Evolutionary conservation across 2,888 invertebrate genomes (phyloP), one percentile per base, ranked within the genome.

Genomic region (Pheosia gnoma): DNA sequence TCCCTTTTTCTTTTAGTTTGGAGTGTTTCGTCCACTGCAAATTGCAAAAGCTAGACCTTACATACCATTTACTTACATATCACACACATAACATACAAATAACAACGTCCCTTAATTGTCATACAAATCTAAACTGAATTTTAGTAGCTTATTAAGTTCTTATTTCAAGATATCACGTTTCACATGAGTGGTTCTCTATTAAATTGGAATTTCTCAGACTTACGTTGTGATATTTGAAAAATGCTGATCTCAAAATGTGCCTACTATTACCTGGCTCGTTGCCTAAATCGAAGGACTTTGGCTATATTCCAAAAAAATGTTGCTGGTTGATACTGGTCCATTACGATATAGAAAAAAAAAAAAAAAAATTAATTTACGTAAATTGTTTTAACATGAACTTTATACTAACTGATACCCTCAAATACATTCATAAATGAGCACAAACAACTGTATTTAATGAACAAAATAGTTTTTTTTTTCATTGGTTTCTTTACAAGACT

Each of bases 231-330:
- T 74, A 72, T 72, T 68, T 72, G 63, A 73, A 78, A 82, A 76
- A 77, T 68, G 74, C 73, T 81, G 79, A 79, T 80, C 73, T 81
- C 77, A 83, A 81, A 81, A 81, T 78, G 79, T 80, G 80, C 71
- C 73, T 83, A 76, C 79, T 73, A 75, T 82, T 79, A 86, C 83
- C 87, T 89, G 86, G 87, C 85, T 75, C 67, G 63, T 65, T 85
- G 87, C 86, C 86, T 83, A 83, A 67, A 76, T 65, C 62, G 65
- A 75, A 76, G 72, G 72, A 71, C 77, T 74, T 80, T 90, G 89
- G 89, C 84, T 64, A 36, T 49, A 58, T 58, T 81, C 90, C 90
- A 90, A 80, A 76, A 77, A 83, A 86, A 87, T 84, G 83, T 84
- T 82, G 82, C 82, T 79, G 10, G 73, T 73, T 78, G 76, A 79